Evolutionary conservation across 2,113 vertebrate species (phyloP).

Genomic region (Pygoscelis antarcticus): DNA sequence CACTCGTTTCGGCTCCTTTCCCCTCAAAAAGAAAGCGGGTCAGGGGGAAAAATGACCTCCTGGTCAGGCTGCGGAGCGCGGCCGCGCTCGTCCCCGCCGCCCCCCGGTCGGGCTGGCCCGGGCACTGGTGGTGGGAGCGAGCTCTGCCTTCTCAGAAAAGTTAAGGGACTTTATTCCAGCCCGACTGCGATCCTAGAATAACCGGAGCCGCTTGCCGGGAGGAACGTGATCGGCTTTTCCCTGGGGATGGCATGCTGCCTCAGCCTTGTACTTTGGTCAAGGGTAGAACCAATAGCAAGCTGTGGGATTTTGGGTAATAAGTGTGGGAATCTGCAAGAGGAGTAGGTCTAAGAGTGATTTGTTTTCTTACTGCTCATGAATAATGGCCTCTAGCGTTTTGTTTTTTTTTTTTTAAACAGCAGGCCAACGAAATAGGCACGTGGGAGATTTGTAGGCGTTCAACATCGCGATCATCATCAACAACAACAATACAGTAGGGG

Average conservation of each 20-base stretch:
- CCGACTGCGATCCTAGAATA: slow-evolving; percentile 49
- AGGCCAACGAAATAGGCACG: slow-evolving; percentile 51
- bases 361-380: slow-evolving; percentile 73
- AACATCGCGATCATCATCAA: slow-evolving; percentile 6
- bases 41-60: background rate
- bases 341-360: slow-evolving; percentile 68
- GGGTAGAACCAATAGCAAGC: slow-evolving; percentile 67
- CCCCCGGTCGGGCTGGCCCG: background rate
- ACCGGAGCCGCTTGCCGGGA: slow-evolving; percentile 54
- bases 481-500: background rate
- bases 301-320: slow-evolving; percentile 79
- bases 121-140: background rate
- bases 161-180: slow-evolving; percentile 56
- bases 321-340: slow-evolving; percentile 78
- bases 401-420: background rate
- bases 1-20: background rate
- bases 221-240: slow-evolving; percentile 66
- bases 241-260: slow-evolving; percentile 61
- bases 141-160: slow-evolving; percentile 26
- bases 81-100: background rate
- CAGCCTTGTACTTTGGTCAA: slow-evolving; percentile 59
- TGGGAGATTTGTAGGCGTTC: slow-evolving; percentile 63
- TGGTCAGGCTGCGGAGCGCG: background rate
- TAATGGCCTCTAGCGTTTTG: slow-evolving; percentile 48
- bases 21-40: background rate